Evolutionary conservation across 1,140 invertebrate genomes (phyloP), one percentile per base, ranked within the genome.

Genomic region (Drosophila mojavensis): DNA sequence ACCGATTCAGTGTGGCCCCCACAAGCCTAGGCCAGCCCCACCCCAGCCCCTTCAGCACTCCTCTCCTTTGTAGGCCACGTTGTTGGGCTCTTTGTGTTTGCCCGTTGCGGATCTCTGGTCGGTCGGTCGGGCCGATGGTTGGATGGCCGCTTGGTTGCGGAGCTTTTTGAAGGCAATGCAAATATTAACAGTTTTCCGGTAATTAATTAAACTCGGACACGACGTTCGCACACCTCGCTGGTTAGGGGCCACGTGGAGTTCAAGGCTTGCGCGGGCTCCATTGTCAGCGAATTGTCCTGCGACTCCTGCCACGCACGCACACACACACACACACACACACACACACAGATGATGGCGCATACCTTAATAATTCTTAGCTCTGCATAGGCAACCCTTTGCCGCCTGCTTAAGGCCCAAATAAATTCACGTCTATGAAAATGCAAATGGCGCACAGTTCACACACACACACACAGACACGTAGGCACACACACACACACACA

Each of bases 181-280:
- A 85, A 85, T 85, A 86, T 85, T 81, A 85, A 85, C 74, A 81
- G 75, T 78, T 78, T 85, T 78, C 66, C 75, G 75, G 78, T 86
- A 85, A 86, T 85, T 85, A 85, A 85, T 86, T 85, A 85, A 81
- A 81, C 65, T 56, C 61, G 68, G 68, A 71, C 61, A 71, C 61
- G 53, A 71, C 61, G 53, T 65, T 64, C 61, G 67, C 53, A 64
- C 43, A 54, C 43, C 58, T 60, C 59, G 13, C 28, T 30, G 6
- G 30, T 41, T 54, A 15, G 54, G 55, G 17, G 11, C 39, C 24
- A 20, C 47, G 30, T 33, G 59, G 45, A 61, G 59, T 33, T 28
- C 45, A 50, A 36, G 45, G 17, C 30, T 45, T 9, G 6, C 1
- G 1, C 1, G 17, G 20, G 5, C 36, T 0, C 36, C 36, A 56